Percentiles rank a stretch among this genome's conserved stretches.
These are phyloP conservation scores for Hormiphora californensis DNA, from an alignment of 37 sponge, comb jelly and placozoan species.

Conservation along the genomic window DNA sequence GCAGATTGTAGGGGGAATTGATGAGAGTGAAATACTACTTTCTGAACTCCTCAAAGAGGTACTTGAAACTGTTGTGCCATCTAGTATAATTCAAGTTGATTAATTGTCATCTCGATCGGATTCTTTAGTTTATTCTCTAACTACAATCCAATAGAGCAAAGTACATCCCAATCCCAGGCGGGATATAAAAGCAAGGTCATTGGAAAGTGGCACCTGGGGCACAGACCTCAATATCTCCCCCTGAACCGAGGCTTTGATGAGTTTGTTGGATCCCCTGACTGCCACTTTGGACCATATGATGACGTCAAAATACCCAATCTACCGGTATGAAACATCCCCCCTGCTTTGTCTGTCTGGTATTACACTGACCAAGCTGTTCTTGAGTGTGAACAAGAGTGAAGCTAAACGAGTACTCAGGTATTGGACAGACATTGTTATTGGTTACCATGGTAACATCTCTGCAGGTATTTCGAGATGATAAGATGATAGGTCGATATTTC, in stretches of 20 bases:
- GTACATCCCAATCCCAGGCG: too few species aligned
- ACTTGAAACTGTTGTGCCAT: background rate
- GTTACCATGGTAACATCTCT: too few species aligned
- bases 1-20: conserved; percentile 69
- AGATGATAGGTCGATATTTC: conserved; percentile 77
- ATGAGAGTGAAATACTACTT: conserved; percentile 64
- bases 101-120: too few species aligned
- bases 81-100: too few species aligned
- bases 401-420: too few species aligned
- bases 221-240: conserved; percentile 71
- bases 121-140: too few species aligned
- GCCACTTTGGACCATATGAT: conserved; percentile 76
- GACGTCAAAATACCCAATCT: conserved; percentile 64
- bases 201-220: conserved; percentile 86
- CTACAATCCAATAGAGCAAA: too few species aligned
- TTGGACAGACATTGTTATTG: too few species aligned
- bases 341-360: too few species aligned
- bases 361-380: too few species aligned
- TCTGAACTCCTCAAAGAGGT: conserved; percentile 67
- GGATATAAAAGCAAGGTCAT: conserved; percentile 73
- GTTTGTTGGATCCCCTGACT: conserved; percentile 81
- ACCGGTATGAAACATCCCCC: conserved; percentile 73
- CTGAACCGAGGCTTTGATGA: conserved; percentile 79
- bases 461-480: conserved; percentile 62
- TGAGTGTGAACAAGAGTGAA: too few species aligned